These are phyloP conservation scores for Gymnarchus niloticus DNA, from an alignment of 2,113 vertebrate genomes.

Conservation along the genomic window DNA sequence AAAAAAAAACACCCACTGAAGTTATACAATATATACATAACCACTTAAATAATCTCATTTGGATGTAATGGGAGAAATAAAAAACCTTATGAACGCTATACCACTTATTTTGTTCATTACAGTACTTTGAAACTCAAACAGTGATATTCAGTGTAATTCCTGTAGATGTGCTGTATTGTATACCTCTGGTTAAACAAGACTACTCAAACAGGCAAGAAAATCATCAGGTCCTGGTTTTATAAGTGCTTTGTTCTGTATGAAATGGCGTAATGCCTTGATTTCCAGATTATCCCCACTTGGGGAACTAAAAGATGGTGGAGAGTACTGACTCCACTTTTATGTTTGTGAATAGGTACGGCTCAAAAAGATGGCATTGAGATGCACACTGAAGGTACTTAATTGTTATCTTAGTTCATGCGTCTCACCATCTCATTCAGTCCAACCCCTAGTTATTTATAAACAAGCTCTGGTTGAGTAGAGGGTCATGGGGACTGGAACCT, in stretches of 20 bases:
- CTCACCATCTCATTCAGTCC: neutral
- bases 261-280: neutral
- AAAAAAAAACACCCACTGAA: slow-evolving; percentile 51
- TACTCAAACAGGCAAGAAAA: neutral
- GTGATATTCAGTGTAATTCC: neutral
- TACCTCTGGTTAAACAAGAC: neutral
- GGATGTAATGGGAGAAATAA: neutral
- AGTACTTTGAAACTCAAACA: neutral
- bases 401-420: too few relatives aligned
- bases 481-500: neutral
- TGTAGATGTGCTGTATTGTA: neutral
- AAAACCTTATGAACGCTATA: neutral
- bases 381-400: too few relatives aligned
- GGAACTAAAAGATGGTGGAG: too few relatives aligned
- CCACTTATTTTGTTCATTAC: neutral
- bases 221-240: neutral
- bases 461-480: neutral
- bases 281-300: too few relatives aligned
- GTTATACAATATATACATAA: slow-evolving; percentile 34
- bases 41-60: neutral
- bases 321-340: too few relatives aligned
- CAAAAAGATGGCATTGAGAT: too few relatives aligned
- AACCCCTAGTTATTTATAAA: neutral
- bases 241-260: neutral
- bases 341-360: too few relatives aligned